phyloP scores from a whole-genome alignment of 2,888 invertebrate species.

The Ochropleura plecta region DNA sequence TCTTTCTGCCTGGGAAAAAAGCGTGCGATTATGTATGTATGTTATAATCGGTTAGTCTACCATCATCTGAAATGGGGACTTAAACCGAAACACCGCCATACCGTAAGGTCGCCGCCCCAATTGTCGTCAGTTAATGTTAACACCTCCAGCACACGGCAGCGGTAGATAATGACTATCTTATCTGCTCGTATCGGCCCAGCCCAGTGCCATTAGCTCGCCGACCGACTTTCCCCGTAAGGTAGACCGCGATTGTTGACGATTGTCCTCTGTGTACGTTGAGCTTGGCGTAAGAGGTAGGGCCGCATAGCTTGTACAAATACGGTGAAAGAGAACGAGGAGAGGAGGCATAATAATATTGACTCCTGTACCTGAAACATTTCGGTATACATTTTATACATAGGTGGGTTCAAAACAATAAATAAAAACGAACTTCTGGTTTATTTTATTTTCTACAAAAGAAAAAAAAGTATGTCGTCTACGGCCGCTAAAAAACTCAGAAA shows the following conservation, averaged over 20 bases:
- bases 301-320: conserved; percentile 48
- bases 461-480: no score
- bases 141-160: conserved; percentile 61
- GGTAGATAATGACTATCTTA: conserved; percentile 80
- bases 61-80: neutral
- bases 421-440: neutral
- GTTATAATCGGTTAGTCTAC: neutral
- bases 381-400: neutral
- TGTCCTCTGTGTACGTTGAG: conserved; percentile 72
- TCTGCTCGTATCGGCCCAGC: conserved; percentile 79
- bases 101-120: conserved; percentile 56
- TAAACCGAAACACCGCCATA: neutral
- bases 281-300: conserved; percentile 60
- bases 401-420: no score
- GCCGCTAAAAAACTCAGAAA: neutral
- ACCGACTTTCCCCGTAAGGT: conserved; percentile 86
- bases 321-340: conserved; percentile 12
- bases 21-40: no score
- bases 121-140: conserved; percentile 64
- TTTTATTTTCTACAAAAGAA: neutral
- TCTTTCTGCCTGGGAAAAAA: no score
- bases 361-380: neutral
- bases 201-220: conserved; percentile 81
- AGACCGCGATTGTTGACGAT: conserved; percentile 77
- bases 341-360: neutral